A percentile compares a stretch with the other conserved stretches of the same genome.
These are phyloP conservation scores for Chironomus riparius DNA, from an alignment of 2,888 invertebrate species.

Conservation along the genomic window DNA sequence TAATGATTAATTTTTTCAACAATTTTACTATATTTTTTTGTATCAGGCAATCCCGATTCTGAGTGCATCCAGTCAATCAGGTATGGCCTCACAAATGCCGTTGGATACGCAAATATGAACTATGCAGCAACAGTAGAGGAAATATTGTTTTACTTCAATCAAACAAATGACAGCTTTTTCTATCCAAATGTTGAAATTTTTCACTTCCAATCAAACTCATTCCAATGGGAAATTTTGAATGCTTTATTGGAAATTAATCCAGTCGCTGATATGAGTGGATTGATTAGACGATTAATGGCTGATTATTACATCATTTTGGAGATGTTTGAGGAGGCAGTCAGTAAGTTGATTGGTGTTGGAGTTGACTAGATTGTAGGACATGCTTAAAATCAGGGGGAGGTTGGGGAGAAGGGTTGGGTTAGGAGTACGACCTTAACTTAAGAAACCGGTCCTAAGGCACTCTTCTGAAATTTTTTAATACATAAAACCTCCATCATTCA, in stretches of 20 bases:
- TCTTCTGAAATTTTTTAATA: no score
- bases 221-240: constrained; percentile 1
- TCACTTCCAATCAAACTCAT: neutral
- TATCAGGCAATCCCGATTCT: neutral
- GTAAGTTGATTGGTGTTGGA: neutral
- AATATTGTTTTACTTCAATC: neutral
- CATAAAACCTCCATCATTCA: no score
- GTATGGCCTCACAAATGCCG: neutral
- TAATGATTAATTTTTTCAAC: no score
- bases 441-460: no score
- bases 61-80: neutral
- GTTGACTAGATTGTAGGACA: neutral
- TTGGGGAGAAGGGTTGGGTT: no score
- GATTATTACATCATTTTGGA: neutral
- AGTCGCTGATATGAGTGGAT: neutral
- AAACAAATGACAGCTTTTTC: neutral
- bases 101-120: neutral
- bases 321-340: neutral
- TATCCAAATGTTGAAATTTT: constrained; percentile 3
- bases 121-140: neutral
- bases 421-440: no score
- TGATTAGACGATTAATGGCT: neutral
- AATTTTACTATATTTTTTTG: no score
- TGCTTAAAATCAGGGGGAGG: no score
- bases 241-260: neutral